Base-by-base conservation (phyloP, 1,140 invertebrate genomes). In the Drosophila chauvacae region DNA sequence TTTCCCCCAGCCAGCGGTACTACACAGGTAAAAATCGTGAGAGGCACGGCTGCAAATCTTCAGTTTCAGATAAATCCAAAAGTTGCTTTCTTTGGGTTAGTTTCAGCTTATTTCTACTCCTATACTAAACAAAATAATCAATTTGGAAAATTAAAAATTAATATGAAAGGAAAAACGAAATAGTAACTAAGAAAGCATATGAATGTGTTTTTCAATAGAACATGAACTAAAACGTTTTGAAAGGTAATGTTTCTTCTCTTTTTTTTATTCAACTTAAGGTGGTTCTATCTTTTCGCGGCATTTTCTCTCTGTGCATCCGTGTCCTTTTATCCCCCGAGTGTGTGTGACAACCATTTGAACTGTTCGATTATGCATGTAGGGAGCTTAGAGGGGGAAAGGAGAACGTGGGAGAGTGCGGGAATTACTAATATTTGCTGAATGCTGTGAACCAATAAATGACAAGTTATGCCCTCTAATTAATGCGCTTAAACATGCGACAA, bases 391-490 rank as follows among this genome's bases (percentile, higher is more conserved):
- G n/a, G 66, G 18, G 11, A n/a, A 18, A 18, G 23, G 28, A 26
- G 63, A 14, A 35, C 37, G 57, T 41, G 51, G 30, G 35, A 42
- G 26, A 4, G n/a, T n/a, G 23, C 23, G 14, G 23, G 11, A 45
- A 33, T 41, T 50, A 14, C 70, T 78, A 73, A 77, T 87, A 84
- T 80, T 83, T 73, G 76, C 59, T 47, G 44, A 62, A 75, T 57
- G 64, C 58, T 88, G 65, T 68, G 72, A 74, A 53, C 77, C 80
- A 80, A 90, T 88, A 88, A 80, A 90, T 84, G 84, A 81, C 69
- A 79, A 84, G 80, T 90, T 88, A 88, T 88, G 80, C 77, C 61
- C 63, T 84, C 81, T 81, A 90, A 88, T 84, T 84, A 88, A 88
- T 88, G 69, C 81, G 85, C 65, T 65, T 74, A 74, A 72, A 74